phyloP scores from a whole-genome alignment of 2,888 invertebrate genomes.

The Lordiphosa fenestrarum region DNA sequence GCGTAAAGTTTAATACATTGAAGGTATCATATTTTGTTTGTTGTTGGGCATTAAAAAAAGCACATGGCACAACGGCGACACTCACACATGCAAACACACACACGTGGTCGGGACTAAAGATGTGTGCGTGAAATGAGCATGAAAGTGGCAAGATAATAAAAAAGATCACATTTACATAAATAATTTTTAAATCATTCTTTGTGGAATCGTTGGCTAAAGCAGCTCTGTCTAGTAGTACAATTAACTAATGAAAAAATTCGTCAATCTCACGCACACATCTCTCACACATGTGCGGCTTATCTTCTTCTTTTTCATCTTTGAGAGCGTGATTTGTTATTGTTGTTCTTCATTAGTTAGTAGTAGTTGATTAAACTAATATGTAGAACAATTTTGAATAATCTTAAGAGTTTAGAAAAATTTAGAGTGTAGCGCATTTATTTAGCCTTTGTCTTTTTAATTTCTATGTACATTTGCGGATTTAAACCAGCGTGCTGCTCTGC shows the following conservation, averaged over 20 bases:
- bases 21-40: conserved; percentile 33
- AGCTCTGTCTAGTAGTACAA: too few species aligned
- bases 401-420: too few species aligned
- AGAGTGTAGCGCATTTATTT: too few species aligned
- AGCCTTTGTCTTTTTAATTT: too few species aligned
- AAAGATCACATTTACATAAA: not conserved
- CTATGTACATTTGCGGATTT: too few species aligned
- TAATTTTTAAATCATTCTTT: not conserved
- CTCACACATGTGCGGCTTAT: conserved; percentile 27
- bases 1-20: conserved; percentile 39
- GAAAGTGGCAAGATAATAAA: not conserved
- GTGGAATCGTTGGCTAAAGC: not conserved
- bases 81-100: conserved; percentile 38
- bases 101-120: conserved; percentile 55
- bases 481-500: too few species aligned
- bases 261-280: too few species aligned
- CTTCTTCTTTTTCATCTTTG: conserved; percentile 17
- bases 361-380: not conserved
- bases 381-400: not conserved
- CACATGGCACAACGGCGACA: conserved; percentile 65
- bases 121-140: conserved; percentile 19
- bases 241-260: too few species aligned
- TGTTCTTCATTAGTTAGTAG: not conserved
- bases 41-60: conserved; percentile 55
- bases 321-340: conserved; percentile 52